These are phyloP conservation scores for Kryptopterus vitreolus DNA, from an alignment of 2,797 vertebrate genomes.

Conservation along the genomic window DNA sequence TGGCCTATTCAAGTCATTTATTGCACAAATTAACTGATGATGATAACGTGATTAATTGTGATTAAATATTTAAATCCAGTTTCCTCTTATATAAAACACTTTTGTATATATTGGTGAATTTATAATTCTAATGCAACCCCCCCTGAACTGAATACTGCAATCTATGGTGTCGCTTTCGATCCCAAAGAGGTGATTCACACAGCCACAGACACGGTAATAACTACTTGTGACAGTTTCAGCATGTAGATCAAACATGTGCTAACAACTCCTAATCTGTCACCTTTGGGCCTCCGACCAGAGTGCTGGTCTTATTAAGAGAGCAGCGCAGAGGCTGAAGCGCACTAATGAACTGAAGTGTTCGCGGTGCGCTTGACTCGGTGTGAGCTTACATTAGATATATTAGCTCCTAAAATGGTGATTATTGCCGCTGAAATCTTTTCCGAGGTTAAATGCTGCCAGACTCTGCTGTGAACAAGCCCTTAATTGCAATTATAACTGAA, in stretches of 20 bases:
- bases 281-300: constrained; percentile 51
- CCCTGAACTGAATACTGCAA: background rate
- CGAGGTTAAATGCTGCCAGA: constrained; percentile 64
- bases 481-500: constrained; percentile 66
- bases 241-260: constrained; percentile 55
- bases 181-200: constrained; percentile 22
- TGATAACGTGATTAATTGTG: no score
- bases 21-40: no score
- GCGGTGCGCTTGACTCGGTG: constrained; percentile 54
- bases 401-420: constrained; percentile 67
- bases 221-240: constrained; percentile 53
- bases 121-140: background rate
- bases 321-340: constrained; percentile 49
- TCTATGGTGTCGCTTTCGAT: constrained; percentile 14
- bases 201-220: constrained; percentile 44
- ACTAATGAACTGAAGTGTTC: constrained; percentile 65
- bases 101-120: background rate
- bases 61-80: no score
- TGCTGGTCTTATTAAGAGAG: constrained; percentile 54
- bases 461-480: constrained; percentile 61
- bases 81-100: background rate
- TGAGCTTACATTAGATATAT: constrained; percentile 63
- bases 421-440: constrained; percentile 58
- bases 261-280: constrained; percentile 57
- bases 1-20: no score